Evolutionary conservation across 2,888 invertebrate genomes (phyloP), one percentile per base, ranked within the genome.

Genomic region (Siphlonurus alternatus): DNA sequence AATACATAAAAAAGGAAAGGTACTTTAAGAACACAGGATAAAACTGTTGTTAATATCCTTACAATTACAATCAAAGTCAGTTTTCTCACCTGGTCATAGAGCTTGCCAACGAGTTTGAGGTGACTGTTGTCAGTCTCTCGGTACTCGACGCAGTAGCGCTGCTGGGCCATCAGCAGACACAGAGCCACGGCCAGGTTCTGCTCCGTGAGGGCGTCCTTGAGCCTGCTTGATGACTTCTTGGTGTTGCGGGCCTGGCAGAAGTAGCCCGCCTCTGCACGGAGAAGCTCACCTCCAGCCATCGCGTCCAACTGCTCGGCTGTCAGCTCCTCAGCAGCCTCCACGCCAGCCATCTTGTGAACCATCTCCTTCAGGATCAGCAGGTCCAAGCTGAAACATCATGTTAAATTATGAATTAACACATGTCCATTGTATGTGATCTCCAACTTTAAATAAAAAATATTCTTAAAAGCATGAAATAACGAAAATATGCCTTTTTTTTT

Each of bases 301-400:
- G 98, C 97, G 73, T 94, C 93, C 64, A 99, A 77, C 73, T 99
- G 98, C 72, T 98, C 97, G 23, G 88, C 82, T 0, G 98, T 99
- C 81, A 97, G 88, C 77, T 96, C 96, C 74, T 96, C 95, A 0
- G 89, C 89, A 0, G 96, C 89, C 77, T 99, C 99, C 64, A 99
- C 93, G 1, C 99, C 99, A 0, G 96, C 93, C 98, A 99, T 99
- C 80, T 97, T 98, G 77, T 96, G 94, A 59, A 99, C 93, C 69
- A 99, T 90, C 79, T 99, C 98, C 75, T 97, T 93, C 64, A 99
- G 79, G 69, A 99, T 89, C 25, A 98, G 78, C 70, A 95, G 80
- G 78, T 97, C 96, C 79, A 87, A 85, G 78, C 91, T 88, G 74
- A 67, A 76, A 76, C 69, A 64, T 66, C n/a, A n/a, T n/a, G n/a